Percentiles rank a stretch among this genome's conserved stretches.
These are phyloP conservation scores for Exephanes ischioxanthus DNA, from an alignment of 2,888 invertebrate species.

Conservation along the genomic window DNA sequence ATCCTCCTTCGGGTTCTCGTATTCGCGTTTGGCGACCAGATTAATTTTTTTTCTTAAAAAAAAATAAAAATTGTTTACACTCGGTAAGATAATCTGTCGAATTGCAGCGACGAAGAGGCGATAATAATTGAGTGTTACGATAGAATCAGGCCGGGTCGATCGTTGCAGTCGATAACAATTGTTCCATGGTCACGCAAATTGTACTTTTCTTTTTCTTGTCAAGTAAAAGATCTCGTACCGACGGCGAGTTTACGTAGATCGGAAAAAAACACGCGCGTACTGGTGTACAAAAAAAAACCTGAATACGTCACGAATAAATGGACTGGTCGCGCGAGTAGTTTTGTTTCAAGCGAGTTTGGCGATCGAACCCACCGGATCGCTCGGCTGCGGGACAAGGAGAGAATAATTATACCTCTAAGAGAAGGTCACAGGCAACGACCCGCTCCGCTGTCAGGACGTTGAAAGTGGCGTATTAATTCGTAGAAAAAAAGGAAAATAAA, in stretches of 20 bases:
- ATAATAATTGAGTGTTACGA: constrained; percentile 22
- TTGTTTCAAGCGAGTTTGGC: constrained; percentile 20
- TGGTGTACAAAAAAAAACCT: not conserved
- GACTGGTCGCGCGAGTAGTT: not conserved
- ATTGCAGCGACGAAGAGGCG: not conserved
- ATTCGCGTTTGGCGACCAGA: not conserved
- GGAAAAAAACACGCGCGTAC: not conserved
- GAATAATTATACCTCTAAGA: constrained; percentile 43
- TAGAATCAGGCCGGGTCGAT: constrained; percentile 33
- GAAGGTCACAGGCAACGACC: constrained; percentile 28
- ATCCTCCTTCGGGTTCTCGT: not conserved
- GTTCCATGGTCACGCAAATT: not conserved
- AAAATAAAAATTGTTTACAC: not conserved
- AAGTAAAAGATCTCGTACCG: not conserved
- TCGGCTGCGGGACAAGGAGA: constrained; percentile 31
- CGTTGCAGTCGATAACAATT: constrained; percentile 23
- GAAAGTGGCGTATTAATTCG: constrained; percentile 9
- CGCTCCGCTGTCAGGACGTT: not conserved
- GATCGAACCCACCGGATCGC: not conserved
- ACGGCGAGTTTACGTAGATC: not conserved
- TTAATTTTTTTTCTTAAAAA: not conserved
- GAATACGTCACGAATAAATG: constrained; percentile 11
- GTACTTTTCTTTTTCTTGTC: not conserved
- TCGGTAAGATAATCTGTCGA: not conserved
- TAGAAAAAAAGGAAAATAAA: not conserved